Conservation (phyloP, 2,888 invertebrate species). For the Patella depressa region DNA sequence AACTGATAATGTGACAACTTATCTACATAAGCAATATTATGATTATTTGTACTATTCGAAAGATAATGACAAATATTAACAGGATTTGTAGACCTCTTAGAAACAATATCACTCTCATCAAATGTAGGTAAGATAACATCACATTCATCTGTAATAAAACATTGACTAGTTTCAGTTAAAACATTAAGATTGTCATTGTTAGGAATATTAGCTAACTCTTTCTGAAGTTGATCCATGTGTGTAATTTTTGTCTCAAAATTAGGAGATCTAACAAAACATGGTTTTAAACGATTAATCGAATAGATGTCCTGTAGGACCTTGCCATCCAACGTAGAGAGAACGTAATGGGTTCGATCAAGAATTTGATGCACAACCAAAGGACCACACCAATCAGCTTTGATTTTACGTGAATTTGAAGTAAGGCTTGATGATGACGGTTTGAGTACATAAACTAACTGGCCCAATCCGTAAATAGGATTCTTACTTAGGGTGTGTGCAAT, state of each 20-base stretch:
- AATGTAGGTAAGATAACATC: background rate
- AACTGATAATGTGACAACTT: background rate
- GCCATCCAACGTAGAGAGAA: background rate
- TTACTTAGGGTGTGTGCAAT: background rate
- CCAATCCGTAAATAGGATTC: background rate
- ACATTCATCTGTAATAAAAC: background rate
- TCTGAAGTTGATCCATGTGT: background rate
- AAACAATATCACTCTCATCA: conserved; percentile 2
- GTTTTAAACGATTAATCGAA: background rate
- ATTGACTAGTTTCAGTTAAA: background rate
- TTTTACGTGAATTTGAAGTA: background rate
- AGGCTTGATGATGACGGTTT: background rate
- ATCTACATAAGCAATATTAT: too few relatives aligned
- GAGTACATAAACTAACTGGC: background rate
- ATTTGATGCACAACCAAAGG: conserved; percentile 4
- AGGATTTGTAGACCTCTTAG: background rate
- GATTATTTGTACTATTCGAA: too few relatives aligned
- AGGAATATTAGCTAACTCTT: background rate
- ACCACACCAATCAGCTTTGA: conserved; percentile 6
- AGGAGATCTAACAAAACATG: background rate
- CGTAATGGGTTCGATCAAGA: conserved; percentile 7
- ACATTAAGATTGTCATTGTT: too few relatives aligned
- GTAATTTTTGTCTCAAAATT: background rate
- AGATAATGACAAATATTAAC: background rate
- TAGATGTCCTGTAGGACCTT: conserved; percentile 1